Evolutionary conservation across 2,888 invertebrate species (phyloP), one percentile per base, ranked within the genome.

Genomic region (Colostygia pectinataria): DNA sequence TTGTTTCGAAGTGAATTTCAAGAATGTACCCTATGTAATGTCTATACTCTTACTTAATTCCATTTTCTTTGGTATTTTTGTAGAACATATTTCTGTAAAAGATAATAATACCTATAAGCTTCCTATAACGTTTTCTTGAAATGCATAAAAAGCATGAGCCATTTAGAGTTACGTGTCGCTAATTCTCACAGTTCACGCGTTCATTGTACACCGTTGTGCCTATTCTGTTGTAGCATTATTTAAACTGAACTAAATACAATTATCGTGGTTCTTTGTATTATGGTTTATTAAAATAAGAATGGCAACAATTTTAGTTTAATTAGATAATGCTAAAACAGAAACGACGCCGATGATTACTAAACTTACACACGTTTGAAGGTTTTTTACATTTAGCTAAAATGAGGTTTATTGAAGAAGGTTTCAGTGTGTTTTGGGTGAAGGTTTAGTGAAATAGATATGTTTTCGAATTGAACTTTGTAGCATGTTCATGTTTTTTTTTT

Each of bases 81-180:
- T n/a, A n/a, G n/a, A 38, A 24, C 25, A 38, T 38, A 38, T 28
- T 50, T 54, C 39, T 50, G 39, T 61, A 51, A 54, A 47, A 50
- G 42, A 57, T 41, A 48, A 53, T 48, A 33, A 34, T 38, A 41
- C 34, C 37, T 43, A 39, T 27, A 13, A 37, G 24, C 37, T 25
- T 37, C 38, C 42, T 37, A 14, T 27, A 32, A 42, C 46, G 39
- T 56, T 71, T 71, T 80, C 68, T 76, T 74, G 66, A 75, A 77
- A 69, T 74, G 66, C 68, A 74, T 74, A 69, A 39, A 37, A 68
- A 68, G 80, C 72, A 74, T 79, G 74, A 66, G 63, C 71, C 71
- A 71, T 70, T 75, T 71, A 68, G 66, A 68, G 60, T 63, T 54
- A 23, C 20, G 27, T 20, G 20, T 38, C 31, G 68, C 72, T 74